Evolutionary conservation across 2,797 vertebrate species (phyloP).

Genomic region (Heliangelus exortis): DNA sequence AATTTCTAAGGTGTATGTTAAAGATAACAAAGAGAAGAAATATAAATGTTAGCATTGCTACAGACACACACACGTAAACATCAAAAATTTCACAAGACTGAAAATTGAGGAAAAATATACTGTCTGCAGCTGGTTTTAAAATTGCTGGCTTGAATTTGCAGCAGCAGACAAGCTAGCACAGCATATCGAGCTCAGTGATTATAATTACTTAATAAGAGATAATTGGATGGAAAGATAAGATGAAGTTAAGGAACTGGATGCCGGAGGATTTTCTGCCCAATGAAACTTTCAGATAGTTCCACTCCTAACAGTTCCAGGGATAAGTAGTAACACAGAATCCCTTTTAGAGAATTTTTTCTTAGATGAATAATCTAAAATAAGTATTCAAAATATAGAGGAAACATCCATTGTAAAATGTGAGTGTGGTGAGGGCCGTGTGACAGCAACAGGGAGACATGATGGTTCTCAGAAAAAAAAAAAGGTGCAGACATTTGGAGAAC

Average conservation of each 20-base stretch:
- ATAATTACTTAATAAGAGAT: neutral
- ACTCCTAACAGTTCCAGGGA: neutral
- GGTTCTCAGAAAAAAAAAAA: neutral
- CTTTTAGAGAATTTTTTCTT: neutral
- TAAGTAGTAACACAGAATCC: neutral
- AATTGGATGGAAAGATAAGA: neutral
- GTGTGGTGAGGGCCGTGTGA: neutral
- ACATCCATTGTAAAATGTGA: neutral
- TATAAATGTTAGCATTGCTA: neutral
- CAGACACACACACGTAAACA: neutral
- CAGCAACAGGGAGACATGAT: neutral
- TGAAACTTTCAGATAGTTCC: neutral
- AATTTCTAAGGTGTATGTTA: neutral
- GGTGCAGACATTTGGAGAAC: neutral
- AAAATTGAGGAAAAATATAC: neutral
- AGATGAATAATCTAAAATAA: neutral
- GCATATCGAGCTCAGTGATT: neutral
- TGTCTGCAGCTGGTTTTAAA: neutral
- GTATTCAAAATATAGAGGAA: neutral
- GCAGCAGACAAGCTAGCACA: neutral
- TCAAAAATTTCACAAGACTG: neutral
- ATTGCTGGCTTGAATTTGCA: neutral
- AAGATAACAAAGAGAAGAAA: neutral
- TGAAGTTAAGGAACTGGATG: neutral
- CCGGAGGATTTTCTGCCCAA: neutral